Conservation (phyloP, 1,140 invertebrate species). For the Leptopilina clavipes region DNA sequence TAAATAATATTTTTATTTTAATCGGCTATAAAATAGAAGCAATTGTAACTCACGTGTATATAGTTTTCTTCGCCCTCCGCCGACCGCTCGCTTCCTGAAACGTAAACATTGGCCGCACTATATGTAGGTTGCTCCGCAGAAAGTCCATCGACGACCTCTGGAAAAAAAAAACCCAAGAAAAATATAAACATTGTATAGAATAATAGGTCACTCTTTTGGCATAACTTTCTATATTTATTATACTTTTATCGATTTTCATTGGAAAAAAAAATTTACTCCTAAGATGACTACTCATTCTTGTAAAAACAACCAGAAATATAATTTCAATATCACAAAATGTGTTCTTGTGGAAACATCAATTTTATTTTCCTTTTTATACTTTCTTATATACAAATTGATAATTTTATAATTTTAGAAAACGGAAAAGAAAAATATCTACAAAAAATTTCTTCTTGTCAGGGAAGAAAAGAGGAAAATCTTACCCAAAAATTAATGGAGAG, state of each 20-base stretch:
- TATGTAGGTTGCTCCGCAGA: conserved; percentile 52
- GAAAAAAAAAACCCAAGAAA: conserved; percentile 46
- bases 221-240: conserved; percentile 12
- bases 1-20: conserved; percentile 33
- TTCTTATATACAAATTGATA: too few relatives aligned
- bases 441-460: too few relatives aligned
- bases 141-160: conserved; percentile 51
- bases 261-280: neutral
- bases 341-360: too few relatives aligned
- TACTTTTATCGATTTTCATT: neutral
- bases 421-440: too few relatives aligned
- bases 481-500: too few relatives aligned
- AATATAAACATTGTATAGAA: conserved; percentile 22
- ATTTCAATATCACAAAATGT: too few relatives aligned
- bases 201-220: neutral
- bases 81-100: conserved; percentile 58
- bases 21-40: conserved; percentile 32
- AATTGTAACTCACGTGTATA: conserved; percentile 58
- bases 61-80: conserved; percentile 59
- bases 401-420: too few relatives aligned
- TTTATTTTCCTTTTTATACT: too few relatives aligned
- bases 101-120: conserved; percentile 56
- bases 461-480: too few relatives aligned
- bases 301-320: neutral
- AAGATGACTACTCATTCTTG: neutral